Percentiles rank a stretch among this genome's conserved stretches.
These are phyloP conservation scores for Drosophila histrio DNA, from an alignment of 2,888 invertebrate genomes.

Conservation along the genomic window DNA sequence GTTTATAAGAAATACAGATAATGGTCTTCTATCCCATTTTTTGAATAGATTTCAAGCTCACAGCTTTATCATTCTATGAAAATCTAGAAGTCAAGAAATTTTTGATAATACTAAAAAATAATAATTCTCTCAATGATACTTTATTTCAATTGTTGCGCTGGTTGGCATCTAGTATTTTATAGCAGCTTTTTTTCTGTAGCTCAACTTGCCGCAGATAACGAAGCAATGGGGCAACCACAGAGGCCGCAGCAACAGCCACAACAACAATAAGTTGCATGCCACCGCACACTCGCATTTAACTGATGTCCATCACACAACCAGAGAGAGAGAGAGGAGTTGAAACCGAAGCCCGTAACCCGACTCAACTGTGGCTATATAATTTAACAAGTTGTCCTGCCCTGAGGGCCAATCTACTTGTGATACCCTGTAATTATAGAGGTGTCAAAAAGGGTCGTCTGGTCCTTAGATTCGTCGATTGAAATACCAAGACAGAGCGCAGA, in stretches of 20 bases:
- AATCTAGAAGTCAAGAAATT: background rate
- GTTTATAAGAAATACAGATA: too few species aligned
- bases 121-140: background rate
- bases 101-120: background rate
- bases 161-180: background rate
- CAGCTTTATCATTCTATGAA: too few species aligned
- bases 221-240: constrained; percentile 1
- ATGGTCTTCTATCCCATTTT: too few species aligned
- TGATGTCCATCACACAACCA: constrained; percentile 8
- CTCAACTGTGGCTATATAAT: constrained; percentile 26
- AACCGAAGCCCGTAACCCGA: background rate
- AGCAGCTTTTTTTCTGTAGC: background rate
- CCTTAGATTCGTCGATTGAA: too few species aligned
- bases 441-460: background rate
- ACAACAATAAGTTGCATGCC: background rate
- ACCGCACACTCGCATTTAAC: background rate
- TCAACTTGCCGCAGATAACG: constrained; percentile 7
- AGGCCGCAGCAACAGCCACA: constrained; percentile 1
- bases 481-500: background rate
- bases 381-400: constrained; percentile 11
- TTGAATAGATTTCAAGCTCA: too few species aligned
- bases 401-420: constrained; percentile 20
- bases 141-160: constrained; percentile 1
- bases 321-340: constrained; percentile 1
- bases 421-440: constrained; percentile 21